Conservation (phyloP, 1,140 invertebrate genomes). For the Drosophila willistoni region DNA sequence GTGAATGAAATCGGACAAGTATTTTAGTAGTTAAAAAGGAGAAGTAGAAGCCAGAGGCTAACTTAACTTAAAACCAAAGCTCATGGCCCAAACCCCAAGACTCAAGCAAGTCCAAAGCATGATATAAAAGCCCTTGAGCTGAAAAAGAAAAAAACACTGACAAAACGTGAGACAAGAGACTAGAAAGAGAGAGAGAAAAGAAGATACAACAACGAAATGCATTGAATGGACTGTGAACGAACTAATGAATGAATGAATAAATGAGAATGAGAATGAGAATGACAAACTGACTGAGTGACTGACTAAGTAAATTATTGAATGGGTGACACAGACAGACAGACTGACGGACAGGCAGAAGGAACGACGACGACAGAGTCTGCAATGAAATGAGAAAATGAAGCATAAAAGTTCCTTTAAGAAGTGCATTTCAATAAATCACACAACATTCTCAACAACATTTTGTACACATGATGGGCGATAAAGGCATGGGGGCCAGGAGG, state of each 20-base stretch:
- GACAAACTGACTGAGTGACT: slow-evolving; percentile 32
- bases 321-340: background rate
- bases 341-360: too few species aligned
- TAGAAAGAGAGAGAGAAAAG: slow-evolving; percentile 23
- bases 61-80: slow-evolving; percentile 41
- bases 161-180: slow-evolving; percentile 24
- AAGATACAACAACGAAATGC: slow-evolving; percentile 27
- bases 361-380: slow-evolving; percentile 5
- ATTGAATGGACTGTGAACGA: slow-evolving; percentile 42
- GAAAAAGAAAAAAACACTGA: slow-evolving; percentile 24
- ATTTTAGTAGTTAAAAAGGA: slow-evolving; percentile 21
- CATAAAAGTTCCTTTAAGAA: slow-evolving; percentile 11
- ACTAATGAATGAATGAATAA: slow-evolving; percentile 54
- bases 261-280: slow-evolving; percentile 24
- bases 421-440: slow-evolving; percentile 31
- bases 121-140: slow-evolving; percentile 70
- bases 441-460: slow-evolving; percentile 1
- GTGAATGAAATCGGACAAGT: slow-evolving; percentile 70
- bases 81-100: slow-evolving; percentile 20
- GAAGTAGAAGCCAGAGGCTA: slow-evolving; percentile 33
- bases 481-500: background rate
- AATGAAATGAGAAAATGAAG: background rate
- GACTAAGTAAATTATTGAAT: slow-evolving; percentile 49
- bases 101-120: slow-evolving; percentile 33
- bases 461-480: background rate